phyloP scores from a whole-genome alignment of 2,888 invertebrate species.

The Octonoba sinensis region DNA sequence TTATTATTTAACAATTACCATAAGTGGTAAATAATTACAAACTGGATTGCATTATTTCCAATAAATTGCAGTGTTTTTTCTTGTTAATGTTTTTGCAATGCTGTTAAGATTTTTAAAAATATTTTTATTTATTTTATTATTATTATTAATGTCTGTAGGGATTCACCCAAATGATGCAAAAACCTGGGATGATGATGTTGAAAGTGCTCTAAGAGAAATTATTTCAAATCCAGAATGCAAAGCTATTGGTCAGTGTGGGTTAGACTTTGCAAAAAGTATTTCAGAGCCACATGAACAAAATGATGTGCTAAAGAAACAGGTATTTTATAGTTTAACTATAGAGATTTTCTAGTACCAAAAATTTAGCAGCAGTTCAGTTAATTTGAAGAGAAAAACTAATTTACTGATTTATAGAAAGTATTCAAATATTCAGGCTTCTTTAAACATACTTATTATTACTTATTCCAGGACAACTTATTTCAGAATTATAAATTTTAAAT shows the following conservation, averaged over 20 bases:
- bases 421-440: no score
- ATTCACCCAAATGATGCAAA: constrained; percentile 95
- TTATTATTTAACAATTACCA: no score
- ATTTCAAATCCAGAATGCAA: constrained; percentile 90
- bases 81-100: neutral
- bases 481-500: no score
- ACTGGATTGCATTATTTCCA: neutral
- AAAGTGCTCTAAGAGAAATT: constrained; percentile 78
- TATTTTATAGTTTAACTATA: constrained; percentile 44
- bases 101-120: neutral
- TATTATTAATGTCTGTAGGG: constrained; percentile 75
- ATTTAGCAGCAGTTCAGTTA: no score
- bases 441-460: no score
- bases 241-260: constrained; percentile 92
- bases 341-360: no score
- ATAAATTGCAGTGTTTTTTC: neutral
- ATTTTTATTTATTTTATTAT: neutral
- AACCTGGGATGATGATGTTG: constrained; percentile 79
- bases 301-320: constrained; percentile 83
- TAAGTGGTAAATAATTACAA: no score
- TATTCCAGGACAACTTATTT: no score
- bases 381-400: no score
- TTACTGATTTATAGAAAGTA: no score
- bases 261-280: constrained; percentile 94
- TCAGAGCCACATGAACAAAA: constrained; percentile 90